Percentiles rank a stretch among this genome's conserved stretches.
These are phyloP conservation scores for Garrulus glandarius DNA, from an alignment of 2,797 vertebrate genomes.

Conservation along the genomic window DNA sequence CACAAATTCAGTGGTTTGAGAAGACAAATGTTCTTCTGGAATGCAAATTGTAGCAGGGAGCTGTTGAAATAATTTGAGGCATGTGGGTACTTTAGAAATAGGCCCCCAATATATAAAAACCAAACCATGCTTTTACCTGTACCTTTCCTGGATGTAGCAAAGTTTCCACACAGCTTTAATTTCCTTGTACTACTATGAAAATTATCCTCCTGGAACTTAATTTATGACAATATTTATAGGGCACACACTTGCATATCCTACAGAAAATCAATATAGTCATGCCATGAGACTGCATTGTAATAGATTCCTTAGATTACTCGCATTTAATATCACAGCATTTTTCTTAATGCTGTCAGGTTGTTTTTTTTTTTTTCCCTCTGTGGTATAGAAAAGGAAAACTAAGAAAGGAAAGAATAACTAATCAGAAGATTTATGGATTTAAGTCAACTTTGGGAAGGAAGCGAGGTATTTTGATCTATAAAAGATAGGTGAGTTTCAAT, in stretches of 20 bases:
- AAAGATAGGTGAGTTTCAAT: neutral
- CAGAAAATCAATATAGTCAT: neutral
- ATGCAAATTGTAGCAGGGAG: neutral
- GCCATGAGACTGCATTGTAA: neutral
- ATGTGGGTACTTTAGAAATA: neutral
- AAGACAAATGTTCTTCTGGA: neutral
- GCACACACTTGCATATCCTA: neutral
- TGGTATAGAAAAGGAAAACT: neutral
- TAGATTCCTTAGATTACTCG: neutral
- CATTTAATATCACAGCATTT: neutral
- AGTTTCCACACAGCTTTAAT: neutral
- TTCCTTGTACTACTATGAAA: neutral
- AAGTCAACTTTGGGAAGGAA: neutral
- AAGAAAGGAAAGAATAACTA: neutral
- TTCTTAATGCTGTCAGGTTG: neutral
- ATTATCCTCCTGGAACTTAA: neutral
- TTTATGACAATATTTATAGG: neutral
- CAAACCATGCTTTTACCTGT: neutral
- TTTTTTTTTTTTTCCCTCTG: accelerated
- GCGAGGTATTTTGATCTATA: neutral
- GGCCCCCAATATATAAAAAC: accelerated
- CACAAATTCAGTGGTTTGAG: neutral
- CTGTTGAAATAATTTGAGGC: neutral
- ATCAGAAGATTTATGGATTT: neutral
- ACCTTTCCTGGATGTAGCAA: neutral